phyloP scores from a whole-genome alignment of 2,113 vertebrate species.

The Aspiorhynchus laticeps region DNA sequence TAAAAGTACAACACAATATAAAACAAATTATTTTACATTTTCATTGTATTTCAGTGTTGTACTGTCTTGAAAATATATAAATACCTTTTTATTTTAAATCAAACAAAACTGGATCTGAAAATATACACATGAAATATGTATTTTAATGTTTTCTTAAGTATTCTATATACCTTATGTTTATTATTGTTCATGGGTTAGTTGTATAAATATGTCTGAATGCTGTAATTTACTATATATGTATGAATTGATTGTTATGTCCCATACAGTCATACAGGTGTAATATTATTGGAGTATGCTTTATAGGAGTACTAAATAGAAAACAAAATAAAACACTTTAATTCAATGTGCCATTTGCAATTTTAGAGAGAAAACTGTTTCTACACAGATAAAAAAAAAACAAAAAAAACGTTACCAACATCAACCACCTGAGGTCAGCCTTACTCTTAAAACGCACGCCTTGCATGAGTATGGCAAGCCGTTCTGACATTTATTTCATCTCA shows the following conservation, averaged over 20 bases:
- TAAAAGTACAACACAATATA: too few species aligned
- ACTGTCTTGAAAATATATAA: not conserved
- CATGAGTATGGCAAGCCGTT: too few species aligned
- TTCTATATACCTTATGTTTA: too few species aligned
- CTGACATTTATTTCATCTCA: too few species aligned
- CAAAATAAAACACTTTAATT: not conserved
- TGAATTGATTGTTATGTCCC: not conserved
- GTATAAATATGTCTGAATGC: not conserved
- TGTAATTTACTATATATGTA: not conserved
- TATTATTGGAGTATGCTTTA: too few species aligned
- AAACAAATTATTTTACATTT: too few species aligned
- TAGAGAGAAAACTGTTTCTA: not conserved
- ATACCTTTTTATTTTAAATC: not conserved
- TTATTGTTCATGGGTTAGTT: not conserved
- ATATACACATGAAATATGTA: not conserved
- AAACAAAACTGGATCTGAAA: not conserved
- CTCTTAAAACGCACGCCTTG: not conserved
- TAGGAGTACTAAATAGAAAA: not conserved
- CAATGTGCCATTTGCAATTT: not conserved
- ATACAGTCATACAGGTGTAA: not conserved
- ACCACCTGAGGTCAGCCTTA: conserved; percentile 30
- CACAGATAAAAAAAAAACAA: not conserved
- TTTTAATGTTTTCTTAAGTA: not conserved
- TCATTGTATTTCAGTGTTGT: too few species aligned
- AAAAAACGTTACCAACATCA: not conserved